Percentiles rank a stretch among this genome's conserved stretches.
phyloP scores from a whole-genome alignment of 2,113 vertebrate species.

The Psittacus erithacus region DNA sequence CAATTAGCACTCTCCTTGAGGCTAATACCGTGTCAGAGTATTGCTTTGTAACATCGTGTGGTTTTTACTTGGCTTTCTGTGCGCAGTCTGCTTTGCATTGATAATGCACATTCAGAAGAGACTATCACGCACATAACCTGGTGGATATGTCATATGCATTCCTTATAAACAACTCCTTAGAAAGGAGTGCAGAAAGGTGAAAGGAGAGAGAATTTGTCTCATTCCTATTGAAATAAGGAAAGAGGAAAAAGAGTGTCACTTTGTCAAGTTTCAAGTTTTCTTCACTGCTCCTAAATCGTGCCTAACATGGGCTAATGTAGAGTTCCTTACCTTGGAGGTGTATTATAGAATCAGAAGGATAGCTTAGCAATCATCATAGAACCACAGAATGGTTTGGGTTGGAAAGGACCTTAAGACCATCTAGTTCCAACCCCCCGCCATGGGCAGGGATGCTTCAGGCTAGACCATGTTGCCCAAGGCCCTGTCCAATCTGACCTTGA shows the following conservation, averaged over 20 bases:
- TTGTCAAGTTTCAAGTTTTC: background rate
- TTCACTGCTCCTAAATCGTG: background rate
- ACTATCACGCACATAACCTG: background rate
- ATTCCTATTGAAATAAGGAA: background rate
- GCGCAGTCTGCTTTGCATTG: background rate
- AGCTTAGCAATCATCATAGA: background rate
- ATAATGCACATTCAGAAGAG: background rate
- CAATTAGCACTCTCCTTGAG: background rate
- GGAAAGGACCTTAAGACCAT: background rate
- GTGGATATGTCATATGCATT: background rate
- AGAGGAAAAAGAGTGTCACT: background rate
- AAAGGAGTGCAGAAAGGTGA: background rate
- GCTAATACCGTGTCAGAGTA: background rate
- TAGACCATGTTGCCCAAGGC: background rate
- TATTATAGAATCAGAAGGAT: background rate
- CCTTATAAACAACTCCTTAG: background rate
- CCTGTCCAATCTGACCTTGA: background rate
- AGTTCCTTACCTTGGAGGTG: background rate
- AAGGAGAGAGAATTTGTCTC: background rate
- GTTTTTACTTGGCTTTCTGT: background rate
- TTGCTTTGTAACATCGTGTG: background rate
- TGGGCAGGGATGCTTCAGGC: background rate
- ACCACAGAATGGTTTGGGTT: background rate
- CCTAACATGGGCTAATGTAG: background rate
- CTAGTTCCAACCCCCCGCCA: background rate